phyloP scores from a whole-genome alignment of 2,888 invertebrate species.

The Eupithecia pulchellata region DNA sequence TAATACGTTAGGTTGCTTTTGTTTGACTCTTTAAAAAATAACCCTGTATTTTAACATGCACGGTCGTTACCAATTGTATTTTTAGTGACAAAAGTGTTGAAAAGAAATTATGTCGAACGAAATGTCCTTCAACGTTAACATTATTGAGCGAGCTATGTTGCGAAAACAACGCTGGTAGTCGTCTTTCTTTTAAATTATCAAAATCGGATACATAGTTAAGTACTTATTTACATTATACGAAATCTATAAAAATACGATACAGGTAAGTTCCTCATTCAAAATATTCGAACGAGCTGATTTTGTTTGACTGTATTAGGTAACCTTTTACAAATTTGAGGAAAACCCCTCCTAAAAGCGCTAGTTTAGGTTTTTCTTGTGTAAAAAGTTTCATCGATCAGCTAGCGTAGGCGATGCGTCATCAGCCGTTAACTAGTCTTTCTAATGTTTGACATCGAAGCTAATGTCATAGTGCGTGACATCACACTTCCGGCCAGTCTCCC shows the following conservation, averaged over 20 bases:
- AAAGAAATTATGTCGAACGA: conserved; percentile 50
- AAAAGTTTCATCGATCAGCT: neutral
- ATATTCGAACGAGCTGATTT: neutral
- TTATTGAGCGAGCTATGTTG: conserved; percentile 33
- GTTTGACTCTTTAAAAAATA: conserved; percentile 56
- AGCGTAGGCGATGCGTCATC: conserved; percentile 40
- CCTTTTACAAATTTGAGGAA: neutral
- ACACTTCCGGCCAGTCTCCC: conserved; percentile 50
- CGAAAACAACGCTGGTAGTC: conserved; percentile 28
- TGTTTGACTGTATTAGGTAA: too few species aligned
- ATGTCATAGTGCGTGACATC: conserved; percentile 48
- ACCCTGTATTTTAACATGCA: conserved; percentile 58
- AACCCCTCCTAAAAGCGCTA: neutral
- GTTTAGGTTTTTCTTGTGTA: neutral
- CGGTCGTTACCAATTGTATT: conserved; percentile 44
- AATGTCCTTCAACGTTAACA: conserved; percentile 44
- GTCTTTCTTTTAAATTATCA: conserved; percentile 31
- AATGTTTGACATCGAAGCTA: conserved; percentile 23
- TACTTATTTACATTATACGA: neutral
- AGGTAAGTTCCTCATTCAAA: neutral
- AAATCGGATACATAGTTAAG: conserved; percentile 23
- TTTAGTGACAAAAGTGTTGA: conserved; percentile 54
- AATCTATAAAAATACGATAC: neutral
- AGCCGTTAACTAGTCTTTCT: conserved; percentile 47
- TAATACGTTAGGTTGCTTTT: conserved; percentile 52